A percentile compares a stretch with the other conserved stretches of the same genome.
Conservation (phyloP, 2,113 vertebrate species). For the Jaculus jaculus region DNA sequence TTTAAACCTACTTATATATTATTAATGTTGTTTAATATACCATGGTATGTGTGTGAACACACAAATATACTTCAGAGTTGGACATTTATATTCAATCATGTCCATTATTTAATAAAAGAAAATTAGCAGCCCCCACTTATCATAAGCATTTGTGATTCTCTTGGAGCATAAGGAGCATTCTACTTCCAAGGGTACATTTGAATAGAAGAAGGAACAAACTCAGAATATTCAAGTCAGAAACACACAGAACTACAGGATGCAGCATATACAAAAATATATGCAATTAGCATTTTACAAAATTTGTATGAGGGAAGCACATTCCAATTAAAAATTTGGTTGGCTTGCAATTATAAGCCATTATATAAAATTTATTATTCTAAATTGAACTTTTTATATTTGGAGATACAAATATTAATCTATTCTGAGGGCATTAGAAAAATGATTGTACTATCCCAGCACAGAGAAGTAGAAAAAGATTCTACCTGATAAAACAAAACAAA, state of each 20-base stretch:
- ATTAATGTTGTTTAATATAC: background rate
- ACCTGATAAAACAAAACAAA: background rate
- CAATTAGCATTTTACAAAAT: background rate
- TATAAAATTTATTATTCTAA: too few species aligned
- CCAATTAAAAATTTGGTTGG: background rate
- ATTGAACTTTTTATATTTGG: background rate
- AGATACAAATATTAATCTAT: background rate
- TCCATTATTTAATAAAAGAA: background rate
- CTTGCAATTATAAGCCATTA: background rate
- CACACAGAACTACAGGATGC: background rate
- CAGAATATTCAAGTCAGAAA: background rate
- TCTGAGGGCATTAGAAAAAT: background rate
- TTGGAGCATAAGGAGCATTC: constrained; percentile 6
- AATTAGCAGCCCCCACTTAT: background rate
- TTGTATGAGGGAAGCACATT: background rate
- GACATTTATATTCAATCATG: background rate
- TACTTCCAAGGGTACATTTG: background rate
- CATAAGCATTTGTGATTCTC: background rate
- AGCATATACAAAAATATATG: background rate
- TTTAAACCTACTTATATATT: background rate
- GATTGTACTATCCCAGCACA: background rate
- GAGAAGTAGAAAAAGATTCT: background rate
- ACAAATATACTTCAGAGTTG: background rate
- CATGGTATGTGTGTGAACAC: background rate
- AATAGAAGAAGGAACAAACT: constrained; percentile 23